A percentile compares a stretch with the other conserved stretches of the same genome.
Evolutionary conservation across 2,797 vertebrate species (phyloP).

Genomic region (Sparus aurata): DNA sequence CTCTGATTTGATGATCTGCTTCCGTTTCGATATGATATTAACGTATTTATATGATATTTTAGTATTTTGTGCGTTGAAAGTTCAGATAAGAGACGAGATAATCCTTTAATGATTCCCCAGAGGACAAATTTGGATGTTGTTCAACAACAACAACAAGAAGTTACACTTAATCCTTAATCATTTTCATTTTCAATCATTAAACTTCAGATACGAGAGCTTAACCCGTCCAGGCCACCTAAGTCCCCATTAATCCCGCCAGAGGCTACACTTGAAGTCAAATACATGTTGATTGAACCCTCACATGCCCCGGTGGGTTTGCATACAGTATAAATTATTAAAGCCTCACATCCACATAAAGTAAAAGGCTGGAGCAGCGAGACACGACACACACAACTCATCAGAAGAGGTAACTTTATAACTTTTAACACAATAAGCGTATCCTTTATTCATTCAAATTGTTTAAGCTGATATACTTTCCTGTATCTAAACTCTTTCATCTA

Average conservation of each 20-base stretch:
- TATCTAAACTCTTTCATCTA: not conserved
- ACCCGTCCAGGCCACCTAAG: not conserved
- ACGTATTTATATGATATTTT: no score
- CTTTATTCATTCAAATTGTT: not conserved
- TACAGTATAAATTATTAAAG: not conserved
- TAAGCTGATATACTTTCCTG: not conserved
- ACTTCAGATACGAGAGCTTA: not conserved
- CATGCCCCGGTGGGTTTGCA: not conserved
- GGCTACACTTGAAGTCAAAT: constrained; percentile 1
- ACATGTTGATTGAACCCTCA: not conserved
- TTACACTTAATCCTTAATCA: not conserved
- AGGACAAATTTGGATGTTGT: no score
- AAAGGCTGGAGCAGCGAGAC: not conserved
- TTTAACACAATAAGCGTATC: not conserved
- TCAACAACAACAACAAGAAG: not conserved
- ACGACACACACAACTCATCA: not conserved
- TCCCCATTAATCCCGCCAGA: not conserved
- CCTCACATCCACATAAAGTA: not conserved
- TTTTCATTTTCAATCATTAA: not conserved
- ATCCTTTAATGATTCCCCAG: no score
- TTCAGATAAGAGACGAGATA: no score
- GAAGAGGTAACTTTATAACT: not conserved
- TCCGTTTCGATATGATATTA: no score
- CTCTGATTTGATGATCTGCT: no score
- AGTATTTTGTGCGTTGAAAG: not conserved